phyloP scores from a whole-genome alignment of 2,888 invertebrate genomes.

The Rotaria sp. region DNA sequence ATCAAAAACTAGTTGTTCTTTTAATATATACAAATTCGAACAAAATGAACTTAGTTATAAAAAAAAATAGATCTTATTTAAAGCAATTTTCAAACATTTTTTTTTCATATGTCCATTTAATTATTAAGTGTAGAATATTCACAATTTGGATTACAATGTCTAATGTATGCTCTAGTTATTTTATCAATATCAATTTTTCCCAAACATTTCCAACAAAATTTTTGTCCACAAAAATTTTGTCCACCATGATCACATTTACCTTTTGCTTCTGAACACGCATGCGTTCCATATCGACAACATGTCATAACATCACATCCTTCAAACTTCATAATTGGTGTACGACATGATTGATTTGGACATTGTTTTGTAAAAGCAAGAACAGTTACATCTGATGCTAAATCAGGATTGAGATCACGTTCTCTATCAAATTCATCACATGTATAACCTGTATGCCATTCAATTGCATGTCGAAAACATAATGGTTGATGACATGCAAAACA shows the following conservation, averaged over 20 bases:
- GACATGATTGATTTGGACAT: neutral
- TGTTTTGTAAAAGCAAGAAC: neutral
- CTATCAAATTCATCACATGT: neutral
- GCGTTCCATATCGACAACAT: constrained; percentile 3
- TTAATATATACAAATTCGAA: too few relatives aligned
- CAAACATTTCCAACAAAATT: constrained; percentile 11
- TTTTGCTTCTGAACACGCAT: neutral
- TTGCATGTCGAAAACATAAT: constrained; percentile 8
- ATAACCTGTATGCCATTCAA: constrained; percentile 10
- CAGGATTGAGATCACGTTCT: neutral
- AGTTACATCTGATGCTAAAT: constrained; percentile 17
- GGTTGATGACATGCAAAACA: neutral
- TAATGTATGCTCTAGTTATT: neutral
- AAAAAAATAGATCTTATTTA: too few relatives aligned
- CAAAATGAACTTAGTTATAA: too few relatives aligned
- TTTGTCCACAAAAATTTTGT: constrained; percentile 14
- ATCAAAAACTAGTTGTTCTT: too few relatives aligned
- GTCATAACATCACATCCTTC: constrained; percentile 30
- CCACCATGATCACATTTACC: constrained; percentile 13
- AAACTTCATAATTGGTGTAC: neutral
- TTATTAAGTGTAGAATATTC: neutral
- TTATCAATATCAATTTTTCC: constrained; percentile 5
- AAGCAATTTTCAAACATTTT: too few relatives aligned
- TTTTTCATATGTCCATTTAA: too few relatives aligned
- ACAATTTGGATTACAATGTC: constrained; percentile 7